A percentile compares a stretch with the other conserved stretches of the same genome.
Evolutionary conservation across 2,797 vertebrate species (phyloP).

Genomic region (Hemibagrus guttatus): DNA sequence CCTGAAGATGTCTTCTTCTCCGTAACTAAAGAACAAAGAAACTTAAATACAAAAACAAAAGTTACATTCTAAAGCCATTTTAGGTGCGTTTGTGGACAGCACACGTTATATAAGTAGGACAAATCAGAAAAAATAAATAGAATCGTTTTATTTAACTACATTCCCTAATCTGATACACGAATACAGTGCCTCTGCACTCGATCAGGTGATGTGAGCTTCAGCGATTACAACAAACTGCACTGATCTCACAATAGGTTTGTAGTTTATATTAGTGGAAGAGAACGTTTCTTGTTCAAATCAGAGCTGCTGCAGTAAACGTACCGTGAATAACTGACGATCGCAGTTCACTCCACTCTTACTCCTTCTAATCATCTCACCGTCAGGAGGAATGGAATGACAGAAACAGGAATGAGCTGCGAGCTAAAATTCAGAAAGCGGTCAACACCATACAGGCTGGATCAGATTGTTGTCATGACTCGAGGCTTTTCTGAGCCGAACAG

Average conservation of each 20-base stretch:
- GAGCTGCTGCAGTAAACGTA: background rate
- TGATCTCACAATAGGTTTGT: background rate
- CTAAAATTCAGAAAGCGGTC: constrained; percentile 51
- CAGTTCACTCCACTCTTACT: background rate
- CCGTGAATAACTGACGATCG: background rate
- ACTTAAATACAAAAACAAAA: constrained; percentile 15
- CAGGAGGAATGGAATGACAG: constrained; percentile 58
- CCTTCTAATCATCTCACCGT: background rate
- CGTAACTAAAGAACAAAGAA: constrained; percentile 59
- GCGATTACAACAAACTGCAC: constrained; percentile 19
- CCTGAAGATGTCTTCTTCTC: constrained; percentile 40
- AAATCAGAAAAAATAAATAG: constrained; percentile 73
- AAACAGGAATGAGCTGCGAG: constrained; percentile 68
- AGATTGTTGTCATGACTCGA: constrained; percentile 21
- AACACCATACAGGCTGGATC: background rate
- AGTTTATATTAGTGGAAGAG: background rate
- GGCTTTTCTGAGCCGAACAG: background rate
- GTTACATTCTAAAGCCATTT: constrained; percentile 96
- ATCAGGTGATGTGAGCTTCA: constrained; percentile 41
- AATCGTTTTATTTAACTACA: constrained; percentile 21
- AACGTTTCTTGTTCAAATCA: background rate
- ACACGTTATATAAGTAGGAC: constrained; percentile 75
- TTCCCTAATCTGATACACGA: constrained; percentile 24
- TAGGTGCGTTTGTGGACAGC: constrained; percentile 77
- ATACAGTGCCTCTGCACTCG: constrained; percentile 24